Evolutionary conservation across 1,140 invertebrate genomes (phyloP).

Genomic region (Apocrypta bakeri): DNA sequence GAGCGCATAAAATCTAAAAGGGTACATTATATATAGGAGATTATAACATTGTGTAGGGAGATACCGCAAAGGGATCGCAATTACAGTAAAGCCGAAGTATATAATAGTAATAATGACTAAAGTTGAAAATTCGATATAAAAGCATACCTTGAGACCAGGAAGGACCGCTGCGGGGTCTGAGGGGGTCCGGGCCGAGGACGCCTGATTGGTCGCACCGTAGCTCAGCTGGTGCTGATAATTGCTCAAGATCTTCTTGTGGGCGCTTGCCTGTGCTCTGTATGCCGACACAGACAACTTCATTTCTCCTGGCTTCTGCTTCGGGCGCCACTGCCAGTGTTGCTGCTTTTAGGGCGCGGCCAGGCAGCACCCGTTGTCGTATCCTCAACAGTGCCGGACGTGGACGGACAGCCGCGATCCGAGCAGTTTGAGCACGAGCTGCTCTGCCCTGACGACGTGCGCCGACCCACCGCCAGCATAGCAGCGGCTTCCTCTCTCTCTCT

Average conservation of each 20-base stretch:
- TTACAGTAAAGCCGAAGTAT: no score
- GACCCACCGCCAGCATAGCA: slow-evolving; percentile 6
- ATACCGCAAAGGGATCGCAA: no score
- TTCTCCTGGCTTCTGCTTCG: slow-evolving; percentile 63
- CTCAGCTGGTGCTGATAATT: slow-evolving; percentile 85
- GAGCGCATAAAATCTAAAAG: no score
- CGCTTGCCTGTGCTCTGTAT: slow-evolving; percentile 87
- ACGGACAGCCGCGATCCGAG: not conserved
- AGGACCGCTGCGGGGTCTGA: slow-evolving; percentile 72
- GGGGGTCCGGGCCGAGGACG: slow-evolving; percentile 75
- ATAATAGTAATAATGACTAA: no score
- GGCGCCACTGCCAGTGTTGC: not conserved
- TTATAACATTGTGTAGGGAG: no score
- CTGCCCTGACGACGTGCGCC: not conserved
- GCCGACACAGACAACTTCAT: slow-evolving; percentile 91
- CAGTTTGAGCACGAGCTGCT: not conserved
- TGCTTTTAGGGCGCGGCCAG: not conserved
- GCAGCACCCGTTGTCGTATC: not conserved
- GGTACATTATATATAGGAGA: no score
- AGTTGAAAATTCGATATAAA: not conserved
- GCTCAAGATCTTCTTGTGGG: slow-evolving; percentile 87
- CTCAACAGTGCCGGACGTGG: not conserved
- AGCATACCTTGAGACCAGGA: slow-evolving; percentile 76
- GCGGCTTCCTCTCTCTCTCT: not conserved
- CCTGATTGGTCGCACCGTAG: slow-evolving; percentile 85